Percentiles rank a stretch among this genome's conserved stretches.
Evolutionary conservation across 1,140 invertebrate genomes (phyloP).

Genomic region (Zaprionus taronus): DNA sequence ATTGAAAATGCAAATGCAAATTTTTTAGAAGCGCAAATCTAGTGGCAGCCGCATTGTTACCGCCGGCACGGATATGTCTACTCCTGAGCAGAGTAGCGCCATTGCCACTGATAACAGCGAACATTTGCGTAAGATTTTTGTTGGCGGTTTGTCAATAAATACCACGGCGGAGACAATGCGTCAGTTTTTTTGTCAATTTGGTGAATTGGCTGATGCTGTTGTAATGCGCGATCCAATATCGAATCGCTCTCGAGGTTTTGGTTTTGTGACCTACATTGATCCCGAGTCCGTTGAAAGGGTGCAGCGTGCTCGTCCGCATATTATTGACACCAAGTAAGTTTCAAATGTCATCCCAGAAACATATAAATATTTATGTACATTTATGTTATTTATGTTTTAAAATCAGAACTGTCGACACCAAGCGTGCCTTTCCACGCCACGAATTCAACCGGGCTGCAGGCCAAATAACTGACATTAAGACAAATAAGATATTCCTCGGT

Average conservation of each 20-base stretch:
- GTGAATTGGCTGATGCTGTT: constrained; percentile 57
- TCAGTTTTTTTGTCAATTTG: constrained; percentile 57
- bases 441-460: constrained; percentile 94
- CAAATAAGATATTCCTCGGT: constrained; percentile 97
- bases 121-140: constrained; percentile 73
- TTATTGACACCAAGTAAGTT: constrained; percentile 84
- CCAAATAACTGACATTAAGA: constrained; percentile 89
- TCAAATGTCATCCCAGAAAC: not conserved
- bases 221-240: constrained; percentile 67
- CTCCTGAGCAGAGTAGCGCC: constrained; percentile 5
- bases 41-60: constrained; percentile 8
- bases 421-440: constrained; percentile 96
- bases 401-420: constrained; percentile 95
- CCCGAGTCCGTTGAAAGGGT: constrained; percentile 60
- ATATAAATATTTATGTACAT: constrained; percentile 1
- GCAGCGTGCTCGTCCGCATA: constrained; percentile 56
- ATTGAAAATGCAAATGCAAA: not conserved
- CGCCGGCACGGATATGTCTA: not conserved
- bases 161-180: constrained; percentile 50
- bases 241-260: constrained; percentile 69
- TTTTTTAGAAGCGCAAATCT: constrained; percentile 36
- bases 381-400: not conserved
- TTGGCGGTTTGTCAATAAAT: constrained; percentile 58
- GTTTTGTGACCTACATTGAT: constrained; percentile 61
- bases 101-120: constrained; percentile 26